Evolutionary conservation across 2,113 vertebrate species (phyloP), one percentile per base, ranked within the genome.

Genomic region (Alligator mississippiensis): DNA sequence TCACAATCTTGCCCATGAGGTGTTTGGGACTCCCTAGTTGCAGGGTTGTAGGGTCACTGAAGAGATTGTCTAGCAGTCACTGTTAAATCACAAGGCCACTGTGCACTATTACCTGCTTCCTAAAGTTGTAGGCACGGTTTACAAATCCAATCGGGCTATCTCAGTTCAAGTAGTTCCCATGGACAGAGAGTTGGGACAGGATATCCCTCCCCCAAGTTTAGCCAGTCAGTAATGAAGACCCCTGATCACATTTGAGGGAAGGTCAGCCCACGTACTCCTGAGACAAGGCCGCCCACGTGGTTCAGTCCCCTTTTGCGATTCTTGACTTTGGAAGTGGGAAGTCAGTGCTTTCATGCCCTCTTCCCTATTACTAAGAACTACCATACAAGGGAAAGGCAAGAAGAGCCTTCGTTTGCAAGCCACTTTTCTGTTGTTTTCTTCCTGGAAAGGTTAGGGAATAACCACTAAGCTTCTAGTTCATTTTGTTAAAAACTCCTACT

Each of bases 241-340:
- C 47, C 78, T 27, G 34, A 30, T 58, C 57, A 81, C 6, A 89
- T 38, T 22, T 5, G 68, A 38, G 21, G 21, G 80, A 92, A 34
- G 38, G 5, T 76, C 90, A 82, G 75, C n/a, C 28, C 77, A 60
- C 82, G 60, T 82, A 38, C 59, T 63, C 75, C 25, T 66, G 34
- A 38, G 72, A 66, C 68, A 54, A 38, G 47, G 70, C 60, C 38
- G 64, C 62, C 72, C 72, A 77, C 84, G 47, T 85, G 64, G 63
- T 90, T 4, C n/a, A 55, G 30, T 63, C 7, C 79, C 77, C 34
- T 84, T 93, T 90, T 87, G 78, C 84, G 87, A 93, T 93, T 77
- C 85, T 84, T 80, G 55, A 93, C 89, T 96, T 94, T 94, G 90
- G 80, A 96, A 90, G 94, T 93, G 66, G 47, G 88, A 95, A 95